These are phyloP conservation scores for Portevinia maculata DNA, from an alignment of 2,888 invertebrate genomes.

Conservation along the genomic window DNA sequence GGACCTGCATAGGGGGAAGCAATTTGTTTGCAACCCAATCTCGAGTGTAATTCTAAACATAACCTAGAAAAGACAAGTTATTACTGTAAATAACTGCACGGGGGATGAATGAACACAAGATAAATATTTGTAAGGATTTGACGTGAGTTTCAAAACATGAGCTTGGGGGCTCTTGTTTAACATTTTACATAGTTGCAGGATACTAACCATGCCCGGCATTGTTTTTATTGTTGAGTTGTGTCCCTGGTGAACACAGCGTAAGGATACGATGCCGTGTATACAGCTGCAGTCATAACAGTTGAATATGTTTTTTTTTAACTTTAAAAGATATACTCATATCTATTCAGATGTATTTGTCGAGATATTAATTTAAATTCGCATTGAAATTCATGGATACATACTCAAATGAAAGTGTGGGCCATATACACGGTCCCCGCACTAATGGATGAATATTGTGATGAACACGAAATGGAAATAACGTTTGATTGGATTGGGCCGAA, in stretches of 20 bases:
- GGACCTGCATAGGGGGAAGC: slow-evolving; percentile 3
- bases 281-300: slow-evolving; percentile 5
- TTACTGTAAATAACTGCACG: slow-evolving; percentile 64
- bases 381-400: slow-evolving; percentile 2
- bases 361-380: slow-evolving; percentile 28
- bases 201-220: background rate
- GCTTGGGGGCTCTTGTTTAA: slow-evolving; percentile 12
- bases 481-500: background rate
- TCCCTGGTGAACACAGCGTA: slow-evolving; percentile 3
- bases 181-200: slow-evolving; percentile 21
- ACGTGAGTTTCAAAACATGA: slow-evolving; percentile 13
- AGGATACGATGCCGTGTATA: slow-evolving; percentile 2
- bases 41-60: slow-evolving; percentile 56
- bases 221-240: slow-evolving; percentile 13
- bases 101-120: slow-evolving; percentile 33
- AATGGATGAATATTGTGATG: too few relatives aligned
- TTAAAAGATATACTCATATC: slow-evolving; percentile 25
- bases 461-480: background rate
- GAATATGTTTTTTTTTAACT: slow-evolving; percentile 18
- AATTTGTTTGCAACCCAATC: slow-evolving; percentile 20
- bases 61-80: slow-evolving; percentile 61
- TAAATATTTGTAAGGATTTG: slow-evolving; percentile 27
- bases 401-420: background rate
- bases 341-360: slow-evolving; percentile 4
- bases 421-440: too few relatives aligned